phyloP scores from a whole-genome alignment of 2,888 invertebrate genomes.

The Neocrepidodera transversa region DNA sequence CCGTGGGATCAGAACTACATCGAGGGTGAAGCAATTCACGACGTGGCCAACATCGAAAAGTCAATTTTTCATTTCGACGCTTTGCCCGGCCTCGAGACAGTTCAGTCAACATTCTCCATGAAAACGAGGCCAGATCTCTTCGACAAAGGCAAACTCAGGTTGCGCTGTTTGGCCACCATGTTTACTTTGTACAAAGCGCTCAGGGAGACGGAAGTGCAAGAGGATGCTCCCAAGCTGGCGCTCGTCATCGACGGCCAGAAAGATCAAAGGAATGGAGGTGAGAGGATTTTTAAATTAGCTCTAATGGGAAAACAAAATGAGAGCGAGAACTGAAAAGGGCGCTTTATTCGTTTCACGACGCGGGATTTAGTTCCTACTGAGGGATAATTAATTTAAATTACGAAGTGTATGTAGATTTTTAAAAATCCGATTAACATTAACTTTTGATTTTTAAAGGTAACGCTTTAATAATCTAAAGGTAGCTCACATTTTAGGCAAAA shows the following conservation, averaged over 20 bases:
- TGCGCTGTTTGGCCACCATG: conserved; percentile 56
- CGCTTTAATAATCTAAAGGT: no score
- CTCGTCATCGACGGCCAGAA: conserved; percentile 30
- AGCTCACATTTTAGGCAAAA: no score
- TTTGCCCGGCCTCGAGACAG: conserved; percentile 52
- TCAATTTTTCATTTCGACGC: conserved; percentile 49
- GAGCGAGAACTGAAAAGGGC: no score
- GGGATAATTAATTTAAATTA: no score
- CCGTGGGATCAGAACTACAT: neutral
- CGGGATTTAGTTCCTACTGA: no score
- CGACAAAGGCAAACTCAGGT: conserved; percentile 54
- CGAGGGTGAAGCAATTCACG: conserved; percentile 1
- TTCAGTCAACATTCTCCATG: conserved; percentile 53
- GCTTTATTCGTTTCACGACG: no score
- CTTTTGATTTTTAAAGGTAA: no score
- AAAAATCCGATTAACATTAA: no score
- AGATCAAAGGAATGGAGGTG: conserved; percentile 27
- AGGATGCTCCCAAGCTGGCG: conserved; percentile 55
- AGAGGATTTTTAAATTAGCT: conserved; percentile 2
- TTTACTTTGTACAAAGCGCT: conserved; percentile 53
- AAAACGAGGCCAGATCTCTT: conserved; percentile 54
- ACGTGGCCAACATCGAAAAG: conserved; percentile 25
- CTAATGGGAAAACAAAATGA: neutral
- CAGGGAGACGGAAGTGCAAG: conserved; percentile 54
- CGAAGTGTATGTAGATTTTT: no score